Evolutionary conservation across 2,113 vertebrate genomes (phyloP).

Genomic region (Alethe castanea): DNA sequence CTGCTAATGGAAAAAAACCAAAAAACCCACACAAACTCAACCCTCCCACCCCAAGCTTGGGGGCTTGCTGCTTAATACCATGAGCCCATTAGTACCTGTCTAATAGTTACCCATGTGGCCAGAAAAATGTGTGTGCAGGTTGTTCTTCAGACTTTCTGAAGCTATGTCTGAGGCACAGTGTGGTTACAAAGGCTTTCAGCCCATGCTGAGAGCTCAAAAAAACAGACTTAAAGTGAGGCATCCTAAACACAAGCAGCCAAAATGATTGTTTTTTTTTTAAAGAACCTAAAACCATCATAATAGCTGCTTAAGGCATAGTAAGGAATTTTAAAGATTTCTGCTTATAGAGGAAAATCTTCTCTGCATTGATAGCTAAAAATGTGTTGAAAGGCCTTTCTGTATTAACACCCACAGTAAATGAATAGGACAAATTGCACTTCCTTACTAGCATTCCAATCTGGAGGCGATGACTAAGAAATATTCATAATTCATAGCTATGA

Average conservation of each 20-base stretch:
- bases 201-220: neutral
- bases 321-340: neutral
- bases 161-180: neutral
- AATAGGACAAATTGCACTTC: slow-evolving; percentile 35
- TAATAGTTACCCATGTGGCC: neutral
- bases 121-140: neutral
- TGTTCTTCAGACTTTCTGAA: neutral
- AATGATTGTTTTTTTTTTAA: neutral
- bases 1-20: neutral
- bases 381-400: neutral
- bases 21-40: neutral
- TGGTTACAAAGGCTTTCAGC: neutral
- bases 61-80: neutral
- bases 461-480: slow-evolving; percentile 32
- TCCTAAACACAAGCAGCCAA: neutral
- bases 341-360: slow-evolving; percentile 24
- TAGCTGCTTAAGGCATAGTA: slow-evolving; percentile 1
- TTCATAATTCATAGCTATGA: slow-evolving; percentile 42
- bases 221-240: neutral
- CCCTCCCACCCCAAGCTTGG: accelerated
- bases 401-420: slow-evolving; percentile 27
- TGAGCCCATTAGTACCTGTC: neutral
- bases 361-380: neutral
- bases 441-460: neutral
- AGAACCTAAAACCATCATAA: neutral